Conservation (phyloP, 2,113 vertebrate genomes). For the Dinomys branickii region DNA sequence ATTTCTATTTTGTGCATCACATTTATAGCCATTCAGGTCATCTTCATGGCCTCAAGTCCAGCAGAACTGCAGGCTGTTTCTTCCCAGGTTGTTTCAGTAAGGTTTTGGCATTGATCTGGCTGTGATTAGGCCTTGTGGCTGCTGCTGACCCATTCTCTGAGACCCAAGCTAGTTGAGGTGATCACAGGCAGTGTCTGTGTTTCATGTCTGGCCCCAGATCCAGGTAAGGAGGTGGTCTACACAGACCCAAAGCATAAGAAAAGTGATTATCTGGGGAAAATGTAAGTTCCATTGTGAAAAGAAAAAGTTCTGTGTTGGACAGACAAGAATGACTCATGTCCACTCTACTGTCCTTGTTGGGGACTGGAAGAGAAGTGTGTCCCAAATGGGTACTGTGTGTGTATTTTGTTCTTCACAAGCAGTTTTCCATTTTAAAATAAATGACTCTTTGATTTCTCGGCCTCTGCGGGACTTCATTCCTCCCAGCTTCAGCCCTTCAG, state of each 20-base stretch:
- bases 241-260: not conserved
- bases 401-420: constrained; percentile 3
- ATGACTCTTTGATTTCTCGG: not conserved
- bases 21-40: not conserved
- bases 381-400: not conserved
- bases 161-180: not conserved
- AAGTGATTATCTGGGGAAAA: not conserved
- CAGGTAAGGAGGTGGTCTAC: not conserved
- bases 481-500: not conserved
- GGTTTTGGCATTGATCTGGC: not conserved
- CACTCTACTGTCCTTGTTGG: not conserved
- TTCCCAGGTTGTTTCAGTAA: not conserved
- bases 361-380: not conserved
- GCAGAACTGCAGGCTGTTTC: not conserved
- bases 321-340: not conserved
- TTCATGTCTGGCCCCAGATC: not conserved
- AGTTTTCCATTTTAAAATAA: constrained; percentile 30
- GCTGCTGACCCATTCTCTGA: not conserved
- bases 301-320: not conserved
- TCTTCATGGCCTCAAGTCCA: not conserved
- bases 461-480: not conserved
- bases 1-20: constrained; percentile 26
- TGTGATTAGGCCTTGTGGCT: not conserved
- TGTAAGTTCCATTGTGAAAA: not conserved
- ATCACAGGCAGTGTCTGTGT: not conserved